These are phyloP conservation scores for Hyperopisus bebe DNA, from an alignment of 2,113 vertebrate genomes.

Conservation along the genomic window DNA sequence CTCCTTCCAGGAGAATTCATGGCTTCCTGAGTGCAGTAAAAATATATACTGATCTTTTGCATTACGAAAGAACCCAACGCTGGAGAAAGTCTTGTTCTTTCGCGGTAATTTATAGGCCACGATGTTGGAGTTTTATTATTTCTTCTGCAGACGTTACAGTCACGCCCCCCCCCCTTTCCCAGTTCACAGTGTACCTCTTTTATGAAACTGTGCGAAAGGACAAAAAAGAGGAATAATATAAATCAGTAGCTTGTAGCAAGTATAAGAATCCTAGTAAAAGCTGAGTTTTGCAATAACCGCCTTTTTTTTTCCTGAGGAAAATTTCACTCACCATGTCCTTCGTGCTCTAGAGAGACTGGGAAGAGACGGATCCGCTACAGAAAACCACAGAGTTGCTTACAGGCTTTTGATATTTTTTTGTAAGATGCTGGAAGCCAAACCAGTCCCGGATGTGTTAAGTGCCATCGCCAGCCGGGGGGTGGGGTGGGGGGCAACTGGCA, in stretches of 20 bases:
- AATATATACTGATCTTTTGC: neutral
- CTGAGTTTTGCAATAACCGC: neutral
- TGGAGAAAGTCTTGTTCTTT: neutral
- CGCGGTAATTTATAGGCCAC: neutral
- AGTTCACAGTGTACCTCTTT: neutral
- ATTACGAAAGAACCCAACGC: neutral
- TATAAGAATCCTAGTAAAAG: neutral
- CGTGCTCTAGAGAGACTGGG: neutral
- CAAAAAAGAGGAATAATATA: neutral
- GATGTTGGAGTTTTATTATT: neutral
- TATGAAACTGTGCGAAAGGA: neutral
- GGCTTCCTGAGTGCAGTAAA: neutral
- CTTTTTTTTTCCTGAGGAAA: neutral
- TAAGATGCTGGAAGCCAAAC: neutral
- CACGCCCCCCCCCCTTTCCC: neutral
- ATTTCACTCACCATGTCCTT: neutral
- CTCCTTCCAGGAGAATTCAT: neutral
- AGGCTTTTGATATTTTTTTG: neutral
- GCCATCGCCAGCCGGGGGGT: neutral
- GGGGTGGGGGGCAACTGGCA: neutral
- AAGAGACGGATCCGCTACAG: neutral
- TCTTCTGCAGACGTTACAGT: neutral
- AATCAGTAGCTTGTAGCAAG: constrained; percentile 1
- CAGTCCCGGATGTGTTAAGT: neutral
- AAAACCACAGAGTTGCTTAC: constrained; percentile 4